Evolutionary conservation across 1,140 invertebrate genomes (phyloP), one percentile per base, ranked within the genome.

Genomic region (Lucilia cuprina): DNA sequence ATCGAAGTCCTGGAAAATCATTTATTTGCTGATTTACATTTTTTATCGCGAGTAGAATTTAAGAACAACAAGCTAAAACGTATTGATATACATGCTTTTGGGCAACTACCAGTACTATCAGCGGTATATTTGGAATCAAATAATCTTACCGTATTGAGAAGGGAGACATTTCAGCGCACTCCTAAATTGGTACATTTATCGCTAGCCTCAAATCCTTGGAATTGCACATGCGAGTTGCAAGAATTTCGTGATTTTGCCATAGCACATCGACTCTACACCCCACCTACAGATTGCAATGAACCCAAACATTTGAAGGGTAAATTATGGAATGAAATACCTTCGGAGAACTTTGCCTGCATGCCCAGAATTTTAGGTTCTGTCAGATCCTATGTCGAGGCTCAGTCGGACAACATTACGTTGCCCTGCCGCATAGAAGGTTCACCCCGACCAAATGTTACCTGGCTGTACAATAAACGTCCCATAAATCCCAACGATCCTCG

Each of bases 151-250:
- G 91, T 93, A 19, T 86, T 96, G 17, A 94, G 94, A 87, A 86
- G 93, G 17, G 92, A 93, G 14, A 93, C 92, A 0, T 93, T 96
- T 50, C 92, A 92, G 50, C 91, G 92, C n/a, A 89, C 96, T 47
- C 91, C 92, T 0, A 94, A 93, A 49, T 90, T 98, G 19, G 93
- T 93, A n/a, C 95, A 95, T 85, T 91, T 98, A 2, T 95, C 94
- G 82, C 91, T 98, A 0, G 93, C 95, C 83, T 94, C 95, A 83
- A 98, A 98, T 89, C 95, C 95, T 0, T 98, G 97, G 97, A 93
- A 94, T 70, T 98, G 97, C 88, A 96, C 98, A 89, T 98, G 97
- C 87, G 93, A 94, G 83, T 91, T 98, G 75, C 94, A 96, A 86
- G 93, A 92, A 9, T 96, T 98, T 85, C 93, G 96, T 30, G 93